A percentile compares a stretch with the other conserved stretches of the same genome.
phyloP scores from a whole-genome alignment of 92 coral and sea anemone genomes.

The Anthopleura xanthogrammica region DNA sequence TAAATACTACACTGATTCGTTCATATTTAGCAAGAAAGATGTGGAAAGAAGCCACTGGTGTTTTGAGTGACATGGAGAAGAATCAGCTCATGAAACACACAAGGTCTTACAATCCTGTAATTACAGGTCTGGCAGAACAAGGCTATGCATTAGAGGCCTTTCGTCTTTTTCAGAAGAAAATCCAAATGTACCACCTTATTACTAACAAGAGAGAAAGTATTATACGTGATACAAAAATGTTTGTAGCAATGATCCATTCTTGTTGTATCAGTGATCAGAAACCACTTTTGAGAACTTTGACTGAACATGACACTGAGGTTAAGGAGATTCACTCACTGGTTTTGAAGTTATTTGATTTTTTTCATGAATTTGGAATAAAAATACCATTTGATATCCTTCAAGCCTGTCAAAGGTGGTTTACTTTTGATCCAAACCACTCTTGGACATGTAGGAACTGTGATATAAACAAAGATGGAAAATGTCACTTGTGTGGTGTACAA shows the following conservation, averaged over 20 bases:
- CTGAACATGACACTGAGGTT: too few relatives aligned
- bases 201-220: conserved; percentile 49
- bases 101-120: conserved; percentile 67
- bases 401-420: conserved; percentile 66
- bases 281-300: not conserved
- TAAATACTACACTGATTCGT: conserved; percentile 66
- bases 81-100: conserved; percentile 60
- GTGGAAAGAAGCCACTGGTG: conserved; percentile 56
- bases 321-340: conserved; percentile 21
- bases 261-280: conserved; percentile 17
- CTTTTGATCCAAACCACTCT: conserved; percentile 50
- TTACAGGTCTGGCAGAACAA: conserved; percentile 61
- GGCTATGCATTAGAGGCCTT: conserved; percentile 65
- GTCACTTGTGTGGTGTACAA: conserved; percentile 58
- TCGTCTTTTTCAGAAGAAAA: conserved; percentile 74
- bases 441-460: conserved; percentile 66
- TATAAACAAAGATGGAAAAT: conserved; percentile 57
- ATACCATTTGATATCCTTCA: conserved; percentile 52
- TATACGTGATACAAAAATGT: conserved; percentile 60
- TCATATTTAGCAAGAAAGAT: conserved; percentile 73
- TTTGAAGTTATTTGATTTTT: conserved; percentile 52
- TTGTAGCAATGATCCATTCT: conserved; percentile 65
- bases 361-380: conserved; percentile 66
- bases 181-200: conserved; percentile 38
- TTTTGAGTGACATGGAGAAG: conserved; percentile 48